These are phyloP conservation scores for Catamblyrhynchus diadema DNA, from an alignment of 2,797 vertebrate genomes.

Conservation along the genomic window DNA sequence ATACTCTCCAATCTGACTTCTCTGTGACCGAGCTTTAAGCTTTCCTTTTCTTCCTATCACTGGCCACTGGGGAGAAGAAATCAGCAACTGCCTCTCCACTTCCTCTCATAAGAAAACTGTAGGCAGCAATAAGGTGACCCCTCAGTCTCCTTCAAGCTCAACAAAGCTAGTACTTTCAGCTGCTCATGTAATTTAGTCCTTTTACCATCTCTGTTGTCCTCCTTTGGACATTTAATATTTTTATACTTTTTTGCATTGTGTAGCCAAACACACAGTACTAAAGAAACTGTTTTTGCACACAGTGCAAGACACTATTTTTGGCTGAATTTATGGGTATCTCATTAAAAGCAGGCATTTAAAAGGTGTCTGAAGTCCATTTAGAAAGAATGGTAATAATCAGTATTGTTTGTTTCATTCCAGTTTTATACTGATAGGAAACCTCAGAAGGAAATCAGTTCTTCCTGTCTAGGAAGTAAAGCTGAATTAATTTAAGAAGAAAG, in stretches of 20 bases:
- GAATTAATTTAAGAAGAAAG: not conserved
- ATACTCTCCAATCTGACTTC: not conserved
- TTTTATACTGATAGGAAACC: not conserved
- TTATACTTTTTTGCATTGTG: not conserved
- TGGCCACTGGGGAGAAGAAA: not conserved
- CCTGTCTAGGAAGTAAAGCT: not conserved
- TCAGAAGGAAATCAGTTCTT: not conserved
- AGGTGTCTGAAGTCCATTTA: not conserved
- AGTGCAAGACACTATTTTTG: not conserved
- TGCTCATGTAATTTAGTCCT: not conserved
- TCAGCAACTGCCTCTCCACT: not conserved
- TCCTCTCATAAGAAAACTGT: not conserved
- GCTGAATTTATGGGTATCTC: not conserved
- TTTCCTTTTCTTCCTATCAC: rapidly evolving
- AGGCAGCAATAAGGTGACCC: not conserved
- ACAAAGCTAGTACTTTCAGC: not conserved
- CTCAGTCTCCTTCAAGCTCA: not conserved
- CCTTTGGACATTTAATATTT: not conserved
- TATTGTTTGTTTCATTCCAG: not conserved
- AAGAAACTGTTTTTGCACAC: not conserved
- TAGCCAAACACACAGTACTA: not conserved
- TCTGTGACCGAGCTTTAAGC: not conserved
- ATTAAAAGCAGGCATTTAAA: not conserved
- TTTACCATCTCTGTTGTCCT: not conserved
- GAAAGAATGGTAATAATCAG: not conserved